phyloP scores from a whole-genome alignment of 2,888 invertebrate species.

The Andricus quercusramuli region DNA sequence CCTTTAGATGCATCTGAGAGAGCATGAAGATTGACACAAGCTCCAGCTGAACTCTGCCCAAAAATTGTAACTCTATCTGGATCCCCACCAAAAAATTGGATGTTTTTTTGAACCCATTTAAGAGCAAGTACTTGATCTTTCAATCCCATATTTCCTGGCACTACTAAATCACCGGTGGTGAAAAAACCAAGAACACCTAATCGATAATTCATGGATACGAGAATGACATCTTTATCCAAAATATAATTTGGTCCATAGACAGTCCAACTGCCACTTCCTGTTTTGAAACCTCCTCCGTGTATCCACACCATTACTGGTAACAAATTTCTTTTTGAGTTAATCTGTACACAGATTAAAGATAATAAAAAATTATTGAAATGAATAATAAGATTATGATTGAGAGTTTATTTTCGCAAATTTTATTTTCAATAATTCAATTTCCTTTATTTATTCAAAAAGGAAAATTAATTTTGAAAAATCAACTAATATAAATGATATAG shows the following conservation, averaged over 20 bases:
- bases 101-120: slow-evolving; percentile 83
- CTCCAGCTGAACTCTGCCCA: slow-evolving; percentile 86
- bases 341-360: background rate
- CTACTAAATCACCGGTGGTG: slow-evolving; percentile 83
- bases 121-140: slow-evolving; percentile 85
- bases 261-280: slow-evolving; percentile 84
- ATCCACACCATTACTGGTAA: slow-evolving; percentile 88
- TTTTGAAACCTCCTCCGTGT: slow-evolving; percentile 88
- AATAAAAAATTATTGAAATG: too few relatives aligned
- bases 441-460: too few relatives aligned
- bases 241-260: slow-evolving; percentile 87
- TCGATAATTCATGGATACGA: slow-evolving; percentile 86
- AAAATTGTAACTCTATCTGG: slow-evolving; percentile 80
- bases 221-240: slow-evolving; percentile 85
- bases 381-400: too few relatives aligned
- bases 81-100: slow-evolving; percentile 83
- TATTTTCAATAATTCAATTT: too few relatives aligned
- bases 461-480: too few relatives aligned
- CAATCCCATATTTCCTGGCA: slow-evolving; percentile 85
- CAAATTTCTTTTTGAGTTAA: slow-evolving; percentile 77
- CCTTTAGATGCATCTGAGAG: slow-evolving; percentile 39
- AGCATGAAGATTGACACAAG: slow-evolving; percentile 84
- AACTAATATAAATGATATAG: too few relatives aligned
- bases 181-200: slow-evolving; percentile 83
- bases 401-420: too few relatives aligned